Evolutionary conservation across 2,113 vertebrate species (phyloP), one percentile per base, ranked within the genome.

Genomic region (Odontesthes bonariensis): DNA sequence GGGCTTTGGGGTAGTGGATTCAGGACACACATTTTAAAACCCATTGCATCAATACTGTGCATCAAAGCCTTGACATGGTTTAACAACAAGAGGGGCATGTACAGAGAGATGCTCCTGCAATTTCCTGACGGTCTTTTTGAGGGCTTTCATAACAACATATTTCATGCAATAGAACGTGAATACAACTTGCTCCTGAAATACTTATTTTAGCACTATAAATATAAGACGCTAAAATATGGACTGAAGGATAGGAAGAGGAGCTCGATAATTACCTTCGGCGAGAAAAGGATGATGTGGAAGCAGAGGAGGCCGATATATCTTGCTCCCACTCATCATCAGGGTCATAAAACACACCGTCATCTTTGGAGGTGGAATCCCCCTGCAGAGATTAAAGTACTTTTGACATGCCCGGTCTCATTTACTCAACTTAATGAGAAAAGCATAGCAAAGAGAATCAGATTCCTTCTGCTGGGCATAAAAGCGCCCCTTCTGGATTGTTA

Each of bases 301-400:
- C 67, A 20, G 89, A 93, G 32, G 90, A 90, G 55, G 88, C 90
- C 32, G 94, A 95, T 86, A 99, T 84, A 90, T 99, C 97, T 74
- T 95, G 96, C 66, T 99, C 97, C 98, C 98, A 99, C 68, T 97
- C 96, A 91, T 98, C 97, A 86, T 92, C 93, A 40, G 97, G 97
- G 82, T 96, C 94, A 81, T 96, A 98, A 94, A 98, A 97, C 70
- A 98, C 85, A 66, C 96, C 95, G 65, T 96, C 96, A 90, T 93
- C 89, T 93, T 91, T 95, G 82, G 84, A 91, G 77, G 76, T 75
- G 47, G 89, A 67, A 51, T 94, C 92, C 75, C 86, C 95, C 98
- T 99, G 88, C 40, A 61, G 73, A 86, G 82, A 88, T 74, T 87
- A 90, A 88, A 90, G 38, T 68, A 90, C 38, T 79, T 77, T 58